Evolutionary conservation across 1,140 invertebrate species (phyloP).

Genomic region (Berghia stephanieae): DNA sequence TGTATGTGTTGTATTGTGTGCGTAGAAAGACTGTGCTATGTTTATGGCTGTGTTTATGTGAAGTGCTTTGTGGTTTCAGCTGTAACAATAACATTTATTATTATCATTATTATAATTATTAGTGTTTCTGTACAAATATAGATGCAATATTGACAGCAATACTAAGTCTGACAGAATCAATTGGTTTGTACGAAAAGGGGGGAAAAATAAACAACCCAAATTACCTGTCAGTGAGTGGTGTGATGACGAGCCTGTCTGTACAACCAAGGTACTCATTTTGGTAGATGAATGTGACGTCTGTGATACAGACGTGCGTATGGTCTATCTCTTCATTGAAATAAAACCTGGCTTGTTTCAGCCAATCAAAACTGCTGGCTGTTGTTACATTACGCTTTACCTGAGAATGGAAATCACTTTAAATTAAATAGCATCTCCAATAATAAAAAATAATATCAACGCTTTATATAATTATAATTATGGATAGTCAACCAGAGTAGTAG

Average conservation of each 20-base stretch:
- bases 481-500: not conserved
- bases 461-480: not conserved
- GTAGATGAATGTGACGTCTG: conserved; percentile 93
- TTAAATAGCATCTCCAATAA: not conserved
- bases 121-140: too few relatives aligned
- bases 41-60: not conserved
- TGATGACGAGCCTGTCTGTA: conserved; percentile 94
- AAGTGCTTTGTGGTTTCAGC: not conserved
- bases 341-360: conserved; percentile 95
- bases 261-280: conserved; percentile 98
- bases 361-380: conserved; percentile 88
- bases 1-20: not conserved
- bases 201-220: too few relatives aligned
- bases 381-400: conserved; percentile 63
- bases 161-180: not conserved
- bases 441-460: not conserved
- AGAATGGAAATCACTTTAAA: conserved; percentile 22
- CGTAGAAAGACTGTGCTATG: not conserved
- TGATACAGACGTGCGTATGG: conserved; percentile 90
- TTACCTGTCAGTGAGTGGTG: conserved; percentile 93
- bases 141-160: too few relatives aligned
- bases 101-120: too few relatives aligned
- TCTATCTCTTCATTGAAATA: conserved; percentile 97
- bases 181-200: not conserved
- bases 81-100: too few relatives aligned